Percentiles rank a stretch among this genome's conserved stretches.
These are phyloP conservation scores for Acanthochromis polyacanthus DNA, from an alignment of 2,113 vertebrate species.

Conservation along the genomic window DNA sequence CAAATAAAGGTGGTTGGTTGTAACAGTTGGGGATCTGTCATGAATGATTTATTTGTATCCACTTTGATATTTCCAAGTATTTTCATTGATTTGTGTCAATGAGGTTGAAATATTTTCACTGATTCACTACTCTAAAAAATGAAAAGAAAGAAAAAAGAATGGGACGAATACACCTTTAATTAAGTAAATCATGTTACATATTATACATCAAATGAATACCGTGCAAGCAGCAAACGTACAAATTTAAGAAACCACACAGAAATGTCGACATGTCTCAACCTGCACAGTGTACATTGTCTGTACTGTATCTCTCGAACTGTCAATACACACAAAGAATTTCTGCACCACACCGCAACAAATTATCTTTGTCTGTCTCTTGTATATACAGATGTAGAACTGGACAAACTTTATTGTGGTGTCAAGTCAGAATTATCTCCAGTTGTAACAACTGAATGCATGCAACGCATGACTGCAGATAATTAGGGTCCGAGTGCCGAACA, in stretches of 20 bases:
- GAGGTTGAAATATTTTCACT: background rate
- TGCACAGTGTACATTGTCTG: background rate
- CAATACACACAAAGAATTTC: background rate
- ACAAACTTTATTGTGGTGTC: background rate
- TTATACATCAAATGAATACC: constrained; percentile 37
- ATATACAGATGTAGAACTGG: background rate
- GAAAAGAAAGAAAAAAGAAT: background rate
- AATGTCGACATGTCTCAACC: background rate
- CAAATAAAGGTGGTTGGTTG: too few relatives aligned
- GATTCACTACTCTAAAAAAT: background rate
- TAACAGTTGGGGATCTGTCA: too few relatives aligned
- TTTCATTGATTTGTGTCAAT: background rate
- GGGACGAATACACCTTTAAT: constrained; percentile 64
- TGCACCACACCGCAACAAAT: background rate
- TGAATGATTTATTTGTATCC: background rate
- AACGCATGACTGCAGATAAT: constrained; percentile 42
- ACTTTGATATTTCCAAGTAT: background rate
- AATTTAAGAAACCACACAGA: constrained; percentile 17
- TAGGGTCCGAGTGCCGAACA: too few relatives aligned
- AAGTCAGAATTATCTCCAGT: background rate
- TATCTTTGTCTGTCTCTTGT: too few relatives aligned
- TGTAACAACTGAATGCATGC: constrained; percentile 47
- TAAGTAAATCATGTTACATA: constrained; percentile 47
- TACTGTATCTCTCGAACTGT: background rate
- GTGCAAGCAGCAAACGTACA: constrained; percentile 33